Base-by-base conservation (phyloP, 2,113 vertebrate genomes). In the Cnemophilus loriae region DNA sequence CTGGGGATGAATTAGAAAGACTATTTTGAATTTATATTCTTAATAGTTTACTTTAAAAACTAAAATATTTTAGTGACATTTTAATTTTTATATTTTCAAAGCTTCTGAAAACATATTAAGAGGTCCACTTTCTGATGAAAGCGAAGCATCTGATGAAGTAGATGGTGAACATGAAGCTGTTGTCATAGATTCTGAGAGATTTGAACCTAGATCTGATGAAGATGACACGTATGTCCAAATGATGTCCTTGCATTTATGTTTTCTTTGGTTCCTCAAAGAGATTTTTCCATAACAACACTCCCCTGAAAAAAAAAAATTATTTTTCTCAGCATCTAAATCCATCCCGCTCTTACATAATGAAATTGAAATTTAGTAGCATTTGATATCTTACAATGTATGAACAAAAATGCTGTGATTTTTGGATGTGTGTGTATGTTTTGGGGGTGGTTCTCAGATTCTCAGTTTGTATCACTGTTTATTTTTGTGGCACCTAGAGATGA, bases 211-310 rank as follows among this genome's bases (percentile, higher is more conserved):
- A 89, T 98, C 98, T 60, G 99, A 99, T 70, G 99, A 99, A 21
- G 99, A 99, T 60, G 99, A 99, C 98, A 99, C 99, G 99, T 99
- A 97, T 70, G 99, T 98, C 60, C 80, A 73, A 81, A 79, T 64
- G 3, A 81, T 41, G 22, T 64, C 16, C 37, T 68, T 59, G 6
- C 41, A 12, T 64, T 75, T 88, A 21, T 39, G 13, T 50, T 44
- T 84, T 26, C 63, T 81, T 83, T 60, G 17, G 10, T 87, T 87
- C 32, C 30, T 76, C 68, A 32, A 50, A 82, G 44, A 18, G 37
- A 56, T 60, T 61, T 37, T 63, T 76, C 19, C 9, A 33, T n/a
- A 81, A 22, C 24, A 84, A 12, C 15, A 57, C 30, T 52, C 55
- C 11, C 23, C 44, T 64, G 42, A 10, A 55, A 78, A 46, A 33